Evolutionary conservation across 1,140 invertebrate genomes (phyloP), one percentile per base, ranked within the genome.

Genomic region (Rhizoglyphus robini): DNA sequence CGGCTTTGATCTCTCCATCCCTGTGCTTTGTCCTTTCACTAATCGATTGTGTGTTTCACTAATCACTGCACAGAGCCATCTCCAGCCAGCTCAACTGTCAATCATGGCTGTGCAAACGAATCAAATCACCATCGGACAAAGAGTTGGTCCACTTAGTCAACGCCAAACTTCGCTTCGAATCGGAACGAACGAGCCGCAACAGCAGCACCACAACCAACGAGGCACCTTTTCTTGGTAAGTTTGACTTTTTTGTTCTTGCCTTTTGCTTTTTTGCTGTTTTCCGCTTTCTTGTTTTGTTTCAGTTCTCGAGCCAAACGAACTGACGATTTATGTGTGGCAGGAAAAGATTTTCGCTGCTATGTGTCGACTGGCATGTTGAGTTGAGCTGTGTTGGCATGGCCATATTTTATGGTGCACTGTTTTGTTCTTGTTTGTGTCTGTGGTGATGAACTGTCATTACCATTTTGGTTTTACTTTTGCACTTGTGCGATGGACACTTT

Each of bases 101-200:
- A 60, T 60, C 58, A 34, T 60, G 58, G 58, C 38, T 60, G 13
- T 60, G 58, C 29, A 60, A 60, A 46, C 58, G 58, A 11, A 32
- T 60, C 27, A 30, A 32, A 23, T 29, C 13, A 46, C 27, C n/a
- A n/a, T 18, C 32, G 2, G 58, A 60, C 13, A 15, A 29, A 2
- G 58, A 60, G 36, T 46, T 60, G 38, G 13, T 60, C 13, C 58
- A 60, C 29, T 27, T 60, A 11, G 36, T 60, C 4, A 60, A 60
- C 29, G 58, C 58, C 15, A 60, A 60, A 46, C 29, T 60, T 34
- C 15, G 58, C 31, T 46, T 29, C n/a, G 58, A 60, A 29, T 34
- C 58, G 27, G 27, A 60, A 29, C 58, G 48, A 51, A 49, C 25
- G 47, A 20, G 18, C 5, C 5, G n/a, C 4, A 11, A 49, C 25